A percentile compares a stretch with the other conserved stretches of the same genome.
These are phyloP conservation scores for Trissolcus japonicus DNA, from an alignment of 2,888 invertebrate species.

Conservation along the genomic window DNA sequence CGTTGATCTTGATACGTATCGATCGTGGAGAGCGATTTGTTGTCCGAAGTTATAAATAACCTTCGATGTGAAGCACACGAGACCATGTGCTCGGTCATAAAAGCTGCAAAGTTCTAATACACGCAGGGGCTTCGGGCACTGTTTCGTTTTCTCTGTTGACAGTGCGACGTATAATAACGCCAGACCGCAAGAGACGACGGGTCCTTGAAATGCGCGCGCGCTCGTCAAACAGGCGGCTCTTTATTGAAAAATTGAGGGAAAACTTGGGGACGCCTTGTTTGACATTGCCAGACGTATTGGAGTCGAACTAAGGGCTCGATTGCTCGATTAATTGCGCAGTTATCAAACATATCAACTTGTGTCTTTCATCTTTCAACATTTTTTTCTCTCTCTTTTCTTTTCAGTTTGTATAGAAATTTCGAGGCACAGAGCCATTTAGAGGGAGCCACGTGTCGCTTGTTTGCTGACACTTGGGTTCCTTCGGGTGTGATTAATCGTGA, in stretches of 20 bases:
- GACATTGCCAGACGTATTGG: constrained; percentile 23
- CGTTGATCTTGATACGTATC: constrained; percentile 45
- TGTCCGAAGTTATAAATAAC: constrained; percentile 36
- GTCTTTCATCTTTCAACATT: not conserved
- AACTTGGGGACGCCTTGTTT: constrained; percentile 11
- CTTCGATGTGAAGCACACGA: constrained; percentile 12
- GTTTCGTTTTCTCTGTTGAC: constrained; percentile 39
- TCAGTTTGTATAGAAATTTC: constrained; percentile 3
- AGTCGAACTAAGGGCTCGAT: constrained; percentile 19
- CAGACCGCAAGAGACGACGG: constrained; percentile 36
- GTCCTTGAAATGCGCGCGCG: constrained; percentile 30
- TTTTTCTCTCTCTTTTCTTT: not conserved
- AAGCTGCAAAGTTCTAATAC: constrained; percentile 18
- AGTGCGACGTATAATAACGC: constrained; percentile 29
- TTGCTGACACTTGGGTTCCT: constrained; percentile 13
- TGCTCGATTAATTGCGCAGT: constrained; percentile 5
- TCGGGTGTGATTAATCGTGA: constrained; percentile 4
- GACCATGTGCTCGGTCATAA: constrained; percentile 13
- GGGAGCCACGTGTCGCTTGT: constrained; percentile 9
- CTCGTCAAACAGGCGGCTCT: constrained; percentile 21
- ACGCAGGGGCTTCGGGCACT: constrained; percentile 32
- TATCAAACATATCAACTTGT: not conserved
- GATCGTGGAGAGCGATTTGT: constrained; percentile 29
- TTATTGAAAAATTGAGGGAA: constrained; percentile 26
- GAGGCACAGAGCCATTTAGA: constrained; percentile 6